Evolutionary conservation across 2,113 vertebrate species (phyloP).

Genomic region (Tamias sibiricus): DNA sequence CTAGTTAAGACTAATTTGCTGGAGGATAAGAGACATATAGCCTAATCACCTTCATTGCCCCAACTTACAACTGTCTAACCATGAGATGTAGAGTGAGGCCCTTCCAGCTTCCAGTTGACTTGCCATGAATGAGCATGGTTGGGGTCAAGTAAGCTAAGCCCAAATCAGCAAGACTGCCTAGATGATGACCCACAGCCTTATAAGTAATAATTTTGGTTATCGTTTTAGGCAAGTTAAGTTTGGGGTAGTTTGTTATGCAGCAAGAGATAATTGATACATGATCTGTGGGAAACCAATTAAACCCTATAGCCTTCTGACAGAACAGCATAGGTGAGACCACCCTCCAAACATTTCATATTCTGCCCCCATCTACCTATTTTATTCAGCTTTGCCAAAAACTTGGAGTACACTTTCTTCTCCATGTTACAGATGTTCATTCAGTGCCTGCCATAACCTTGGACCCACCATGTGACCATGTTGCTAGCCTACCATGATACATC

Average conservation of each 20-base stretch:
- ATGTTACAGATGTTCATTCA: neutral
- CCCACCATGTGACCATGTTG: neutral
- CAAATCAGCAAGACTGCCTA: neutral
- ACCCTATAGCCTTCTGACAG: neutral
- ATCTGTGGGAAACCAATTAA: neutral
- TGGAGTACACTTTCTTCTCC: neutral
- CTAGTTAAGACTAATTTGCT: slow-evolving; percentile 9
- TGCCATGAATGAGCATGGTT: neutral
- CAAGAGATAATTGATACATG: neutral
- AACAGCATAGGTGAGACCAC: neutral
- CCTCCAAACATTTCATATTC: neutral
- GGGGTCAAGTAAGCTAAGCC: neutral
- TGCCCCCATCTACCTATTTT: neutral
- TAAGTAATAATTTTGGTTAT: neutral
- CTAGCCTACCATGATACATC: neutral
- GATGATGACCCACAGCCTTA: neutral
- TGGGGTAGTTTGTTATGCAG: neutral
- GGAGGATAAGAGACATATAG: neutral
- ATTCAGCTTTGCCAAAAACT: neutral
- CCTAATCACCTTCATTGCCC: neutral
- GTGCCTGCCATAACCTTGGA: neutral
- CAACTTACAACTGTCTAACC: neutral
- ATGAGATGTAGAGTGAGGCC: neutral
- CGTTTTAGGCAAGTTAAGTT: neutral
- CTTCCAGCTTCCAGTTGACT: neutral